phyloP scores from a whole-genome alignment of 2,797 vertebrate species.

The Sylvilagus floridanus region DNA sequence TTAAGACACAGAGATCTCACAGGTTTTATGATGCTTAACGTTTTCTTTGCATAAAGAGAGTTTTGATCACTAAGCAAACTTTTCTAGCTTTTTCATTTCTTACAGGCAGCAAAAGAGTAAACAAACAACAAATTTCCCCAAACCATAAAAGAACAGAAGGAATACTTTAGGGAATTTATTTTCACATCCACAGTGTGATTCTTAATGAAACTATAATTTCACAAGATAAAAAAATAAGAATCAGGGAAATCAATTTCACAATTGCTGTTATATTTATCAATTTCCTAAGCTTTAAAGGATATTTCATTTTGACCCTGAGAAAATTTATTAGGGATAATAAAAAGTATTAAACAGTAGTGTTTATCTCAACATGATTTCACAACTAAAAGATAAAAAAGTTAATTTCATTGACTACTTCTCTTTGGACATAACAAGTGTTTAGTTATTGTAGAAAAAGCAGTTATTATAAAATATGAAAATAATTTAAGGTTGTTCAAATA shows the following conservation, averaged over 20 bases:
- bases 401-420: not conserved
- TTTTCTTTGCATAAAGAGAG: not conserved
- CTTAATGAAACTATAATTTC: not conserved
- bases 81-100: not conserved
- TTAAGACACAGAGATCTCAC: not conserved
- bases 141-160: not conserved
- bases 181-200: not conserved
- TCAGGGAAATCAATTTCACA: not conserved
- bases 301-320: conserved; percentile 14
- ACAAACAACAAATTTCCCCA: not conserved
- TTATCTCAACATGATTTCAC: conserved; percentile 9
- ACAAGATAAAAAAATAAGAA: conserved; percentile 25
- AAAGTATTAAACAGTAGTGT: not conserved
- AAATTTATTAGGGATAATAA: not conserved
- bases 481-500: not conserved
- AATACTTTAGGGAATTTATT: conserved; percentile 11
- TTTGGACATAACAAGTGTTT: not conserved
- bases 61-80: not conserved
- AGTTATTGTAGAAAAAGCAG: not conserved
- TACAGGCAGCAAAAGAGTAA: not conserved
- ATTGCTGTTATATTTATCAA: not conserved
- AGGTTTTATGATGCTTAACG: not conserved
- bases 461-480: conserved; percentile 10
- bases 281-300: not conserved
- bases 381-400: conserved; percentile 23